Conservation (phyloP, 2,113 vertebrate species). For the Ptychochromis oligacanthus region DNA sequence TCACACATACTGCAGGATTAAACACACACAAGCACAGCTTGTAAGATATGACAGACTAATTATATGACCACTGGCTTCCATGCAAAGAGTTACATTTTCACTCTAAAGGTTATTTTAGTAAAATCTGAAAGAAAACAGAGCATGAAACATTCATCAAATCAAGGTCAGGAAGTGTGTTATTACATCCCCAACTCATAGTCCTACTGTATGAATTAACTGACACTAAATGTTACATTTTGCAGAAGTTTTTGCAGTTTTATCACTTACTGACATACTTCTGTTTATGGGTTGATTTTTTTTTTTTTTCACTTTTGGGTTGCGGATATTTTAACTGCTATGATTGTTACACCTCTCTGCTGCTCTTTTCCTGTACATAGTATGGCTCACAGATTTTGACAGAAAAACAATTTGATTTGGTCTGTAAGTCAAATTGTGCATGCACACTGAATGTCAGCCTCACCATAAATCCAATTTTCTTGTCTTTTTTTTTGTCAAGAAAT, state of each 20-base stretch:
- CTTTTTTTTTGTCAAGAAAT: background rate
- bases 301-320: background rate
- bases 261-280: background rate
- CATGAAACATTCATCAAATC: constrained; percentile 33
- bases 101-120: constrained; percentile 27
- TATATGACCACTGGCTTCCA: constrained; percentile 29
- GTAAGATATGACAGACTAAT: constrained; percentile 48
- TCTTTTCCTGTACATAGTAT: background rate
- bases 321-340: background rate
- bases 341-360: background rate
- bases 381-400: background rate
- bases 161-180: background rate
- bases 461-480: background rate
- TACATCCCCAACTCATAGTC: background rate
- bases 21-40: constrained; percentile 15
- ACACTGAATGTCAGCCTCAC: background rate
- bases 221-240: background rate
- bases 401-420: background rate
- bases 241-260: background rate
- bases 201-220: background rate
- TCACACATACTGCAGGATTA: constrained; percentile 31
- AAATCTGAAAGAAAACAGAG: constrained; percentile 32
- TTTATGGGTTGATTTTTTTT: background rate
- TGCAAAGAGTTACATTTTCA: constrained; percentile 42
- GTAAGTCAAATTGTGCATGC: background rate